These are phyloP conservation scores for Mythimna ferrago DNA, from an alignment of 2,888 invertebrate genomes.

Conservation along the genomic window DNA sequence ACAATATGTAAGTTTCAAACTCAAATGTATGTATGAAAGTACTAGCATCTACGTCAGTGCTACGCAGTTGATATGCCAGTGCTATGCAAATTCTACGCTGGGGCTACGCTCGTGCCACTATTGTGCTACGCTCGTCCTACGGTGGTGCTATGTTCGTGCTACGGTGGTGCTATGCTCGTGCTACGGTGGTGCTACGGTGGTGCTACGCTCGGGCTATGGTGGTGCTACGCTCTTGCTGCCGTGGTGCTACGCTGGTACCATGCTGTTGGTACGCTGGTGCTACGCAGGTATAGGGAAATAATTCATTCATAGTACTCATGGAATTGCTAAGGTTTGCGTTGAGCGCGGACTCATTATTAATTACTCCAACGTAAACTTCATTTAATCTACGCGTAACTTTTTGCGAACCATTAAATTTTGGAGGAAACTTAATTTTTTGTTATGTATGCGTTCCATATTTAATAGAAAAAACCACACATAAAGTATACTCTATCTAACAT, in stretches of 20 bases:
- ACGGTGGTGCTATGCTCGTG: too few relatives aligned
- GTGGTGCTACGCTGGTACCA: too few relatives aligned
- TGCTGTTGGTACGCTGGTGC: too few relatives aligned
- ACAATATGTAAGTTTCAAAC: slow-evolving; percentile 6
- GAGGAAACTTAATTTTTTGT: not conserved
- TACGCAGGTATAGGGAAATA: too few relatives aligned
- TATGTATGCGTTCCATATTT: not conserved
- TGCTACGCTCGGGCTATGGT: too few relatives aligned
- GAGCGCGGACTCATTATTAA: slow-evolving; percentile 42
- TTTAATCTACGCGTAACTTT: slow-evolving; percentile 13
- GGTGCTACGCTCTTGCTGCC: too few relatives aligned
- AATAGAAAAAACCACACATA: not conserved
- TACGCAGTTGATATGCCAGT: slow-evolving; percentile 39
- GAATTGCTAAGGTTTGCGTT: slow-evolving; percentile 31
- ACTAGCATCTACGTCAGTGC: slow-evolving; percentile 30
- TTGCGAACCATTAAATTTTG: slow-evolving; percentile 1
- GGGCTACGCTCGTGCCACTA: too few relatives aligned
- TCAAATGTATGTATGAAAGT: slow-evolving; percentile 5
- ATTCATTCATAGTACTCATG: slow-evolving; percentile 9
- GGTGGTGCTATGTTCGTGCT: too few relatives aligned
- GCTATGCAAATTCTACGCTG: slow-evolving; percentile 37
- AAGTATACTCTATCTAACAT: not conserved
- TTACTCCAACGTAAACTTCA: slow-evolving; percentile 28
- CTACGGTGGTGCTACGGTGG: too few relatives aligned
- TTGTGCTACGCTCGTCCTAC: too few relatives aligned